These are phyloP conservation scores for Mantis religiosa DNA, from an alignment of 2,888 invertebrate species.

Conservation along the genomic window DNA sequence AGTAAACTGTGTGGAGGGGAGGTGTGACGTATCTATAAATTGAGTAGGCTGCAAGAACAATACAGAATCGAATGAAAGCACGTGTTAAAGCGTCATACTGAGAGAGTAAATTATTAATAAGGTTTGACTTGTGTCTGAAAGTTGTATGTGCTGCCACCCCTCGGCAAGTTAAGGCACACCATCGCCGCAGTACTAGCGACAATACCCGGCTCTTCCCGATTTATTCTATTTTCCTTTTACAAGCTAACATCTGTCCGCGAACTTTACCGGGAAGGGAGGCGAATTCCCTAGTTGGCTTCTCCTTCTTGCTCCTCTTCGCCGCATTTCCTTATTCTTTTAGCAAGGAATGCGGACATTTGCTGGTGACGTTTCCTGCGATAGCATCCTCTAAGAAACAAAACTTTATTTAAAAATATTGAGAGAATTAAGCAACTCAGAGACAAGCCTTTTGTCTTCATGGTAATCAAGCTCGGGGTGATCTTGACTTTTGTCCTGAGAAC, in stretches of 20 bases:
- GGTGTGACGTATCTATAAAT: too few relatives aligned
- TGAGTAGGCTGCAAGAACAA: background rate
- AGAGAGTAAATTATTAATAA: background rate
- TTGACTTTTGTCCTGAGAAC: too few relatives aligned
- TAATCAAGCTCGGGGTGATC: too few relatives aligned
- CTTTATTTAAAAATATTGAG: too few relatives aligned
- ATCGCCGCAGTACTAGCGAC: background rate
- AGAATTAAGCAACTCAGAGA: too few relatives aligned
- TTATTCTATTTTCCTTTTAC: background rate
- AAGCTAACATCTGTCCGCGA: background rate
- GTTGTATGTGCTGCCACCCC: background rate
- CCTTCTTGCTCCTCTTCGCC: background rate
- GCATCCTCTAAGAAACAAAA: too few relatives aligned
- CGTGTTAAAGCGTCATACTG: background rate
- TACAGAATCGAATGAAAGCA: background rate
- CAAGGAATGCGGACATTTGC: background rate
- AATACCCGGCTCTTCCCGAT: background rate
- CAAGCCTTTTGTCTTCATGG: too few relatives aligned
- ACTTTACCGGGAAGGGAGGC: background rate
- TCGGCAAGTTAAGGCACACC: background rate
- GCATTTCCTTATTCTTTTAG: background rate
- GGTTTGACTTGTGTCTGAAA: background rate
- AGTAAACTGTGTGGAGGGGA: too few relatives aligned
- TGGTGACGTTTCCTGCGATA: background rate
- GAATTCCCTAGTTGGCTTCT: background rate